These are phyloP conservation scores for Scatophagus argus DNA, from an alignment of 2,113 vertebrate species.

Conservation along the genomic window DNA sequence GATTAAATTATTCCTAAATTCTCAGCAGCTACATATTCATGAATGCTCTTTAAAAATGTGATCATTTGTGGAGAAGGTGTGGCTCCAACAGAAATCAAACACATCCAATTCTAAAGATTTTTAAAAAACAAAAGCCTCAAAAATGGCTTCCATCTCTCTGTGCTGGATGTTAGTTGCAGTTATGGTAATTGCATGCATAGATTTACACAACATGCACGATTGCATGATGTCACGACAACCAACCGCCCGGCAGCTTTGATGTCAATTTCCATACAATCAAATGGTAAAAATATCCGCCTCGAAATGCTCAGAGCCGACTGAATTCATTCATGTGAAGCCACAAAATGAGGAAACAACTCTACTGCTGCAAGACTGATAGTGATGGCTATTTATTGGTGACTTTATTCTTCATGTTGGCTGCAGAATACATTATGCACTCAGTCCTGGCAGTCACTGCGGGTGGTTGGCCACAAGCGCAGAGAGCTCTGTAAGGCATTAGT, in stretches of 20 bases:
- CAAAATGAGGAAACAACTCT: conserved; percentile 16
- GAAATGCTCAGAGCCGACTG: conserved; percentile 5
- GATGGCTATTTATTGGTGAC: conserved; percentile 32
- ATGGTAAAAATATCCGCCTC: conserved; percentile 21
- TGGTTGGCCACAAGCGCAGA: not conserved
- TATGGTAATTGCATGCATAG: conserved; percentile 42
- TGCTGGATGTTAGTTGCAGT: conserved; percentile 4
- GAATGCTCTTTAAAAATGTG: not conserved
- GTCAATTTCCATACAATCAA: conserved; percentile 60
- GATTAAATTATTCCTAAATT: not conserved
- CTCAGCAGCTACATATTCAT: conserved; percentile 8
- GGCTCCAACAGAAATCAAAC: not conserved
- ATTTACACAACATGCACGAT: conserved; percentile 47
- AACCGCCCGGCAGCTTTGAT: conserved; percentile 19
- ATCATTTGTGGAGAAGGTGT: not conserved
- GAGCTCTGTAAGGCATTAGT: not conserved
- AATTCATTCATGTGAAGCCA: conserved; percentile 34
- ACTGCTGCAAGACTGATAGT: conserved; percentile 28
- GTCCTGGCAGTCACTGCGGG: conserved; percentile 8
- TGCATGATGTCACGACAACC: conserved; percentile 42
- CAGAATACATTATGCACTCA: conserved; percentile 9
- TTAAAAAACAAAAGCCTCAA: not conserved
- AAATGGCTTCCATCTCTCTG: conserved; percentile 12
- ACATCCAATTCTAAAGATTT: not conserved
- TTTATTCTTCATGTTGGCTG: conserved; percentile 7